These are phyloP conservation scores for Acanthornis magna DNA, from an alignment of 2,797 vertebrate species.

Conservation along the genomic window DNA sequence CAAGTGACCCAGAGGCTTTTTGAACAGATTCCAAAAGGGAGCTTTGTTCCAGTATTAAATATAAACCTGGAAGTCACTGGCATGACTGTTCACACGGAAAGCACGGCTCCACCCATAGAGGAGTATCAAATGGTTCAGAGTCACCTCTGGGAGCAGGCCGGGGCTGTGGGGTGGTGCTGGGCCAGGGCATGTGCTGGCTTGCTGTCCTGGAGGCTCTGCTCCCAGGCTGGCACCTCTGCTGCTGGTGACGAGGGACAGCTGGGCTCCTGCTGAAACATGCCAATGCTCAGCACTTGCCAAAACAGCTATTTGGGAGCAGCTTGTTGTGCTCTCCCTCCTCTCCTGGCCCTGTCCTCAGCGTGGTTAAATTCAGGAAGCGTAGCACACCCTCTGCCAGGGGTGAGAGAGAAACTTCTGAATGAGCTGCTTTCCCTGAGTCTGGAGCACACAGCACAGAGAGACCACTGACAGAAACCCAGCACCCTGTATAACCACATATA, in stretches of 20 bases:
- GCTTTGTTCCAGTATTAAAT: neutral
- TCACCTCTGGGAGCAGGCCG: neutral
- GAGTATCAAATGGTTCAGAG: neutral
- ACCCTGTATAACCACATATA: neutral
- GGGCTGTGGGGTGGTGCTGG: neutral
- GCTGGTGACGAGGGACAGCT: neutral
- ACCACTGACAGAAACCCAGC: neutral
- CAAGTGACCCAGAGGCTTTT: neutral
- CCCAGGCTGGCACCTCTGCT: neutral
- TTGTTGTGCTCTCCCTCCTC: neutral
- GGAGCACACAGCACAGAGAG: neutral
- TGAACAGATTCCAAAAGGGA: neutral
- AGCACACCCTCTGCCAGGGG: neutral
- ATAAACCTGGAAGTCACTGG: neutral
- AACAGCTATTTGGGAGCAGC: neutral
- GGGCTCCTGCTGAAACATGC: neutral
- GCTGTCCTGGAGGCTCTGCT: neutral
- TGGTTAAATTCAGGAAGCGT: neutral
- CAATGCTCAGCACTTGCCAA: neutral
- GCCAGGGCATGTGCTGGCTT: neutral
- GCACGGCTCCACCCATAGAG: neutral
- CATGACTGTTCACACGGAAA: rapidly evolving
- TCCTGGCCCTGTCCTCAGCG: neutral
- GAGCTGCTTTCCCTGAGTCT: neutral
- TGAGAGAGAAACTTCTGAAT: neutral